phyloP scores from a whole-genome alignment of 2,797 vertebrate species.

The Coendou prehensilis region DNA sequence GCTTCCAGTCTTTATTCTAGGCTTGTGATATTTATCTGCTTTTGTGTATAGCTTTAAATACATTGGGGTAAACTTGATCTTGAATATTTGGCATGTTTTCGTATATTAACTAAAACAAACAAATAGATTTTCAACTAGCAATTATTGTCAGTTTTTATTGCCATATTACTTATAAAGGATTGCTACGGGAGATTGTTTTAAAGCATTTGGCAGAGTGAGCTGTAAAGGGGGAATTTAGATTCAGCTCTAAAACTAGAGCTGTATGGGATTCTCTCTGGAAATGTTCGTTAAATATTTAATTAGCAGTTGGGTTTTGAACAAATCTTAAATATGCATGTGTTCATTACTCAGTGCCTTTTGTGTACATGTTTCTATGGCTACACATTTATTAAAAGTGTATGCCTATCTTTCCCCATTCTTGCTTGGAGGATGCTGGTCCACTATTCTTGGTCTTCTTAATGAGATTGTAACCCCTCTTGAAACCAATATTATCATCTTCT shows the following conservation, averaged over 20 bases:
- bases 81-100: conserved; percentile 1
- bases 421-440: background rate
- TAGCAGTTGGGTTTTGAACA: background rate
- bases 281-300: conserved; percentile 1
- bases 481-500: background rate
- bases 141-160: background rate
- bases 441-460: background rate
- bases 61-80: background rate
- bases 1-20: background rate
- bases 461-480: background rate
- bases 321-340: background rate
- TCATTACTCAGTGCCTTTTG: background rate
- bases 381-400: background rate
- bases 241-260: background rate
- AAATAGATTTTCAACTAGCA: background rate
- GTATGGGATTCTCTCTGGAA: background rate
- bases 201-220: background rate
- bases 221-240: background rate
- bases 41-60: background rate
- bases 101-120: conserved; percentile 53
- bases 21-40: background rate
- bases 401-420: background rate
- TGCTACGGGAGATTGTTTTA: background rate
- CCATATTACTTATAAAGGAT: background rate
- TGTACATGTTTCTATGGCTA: background rate